Evolutionary conservation across 2,888 invertebrate species (phyloP).

Genomic region (Acanthoscelides obtectus): DNA sequence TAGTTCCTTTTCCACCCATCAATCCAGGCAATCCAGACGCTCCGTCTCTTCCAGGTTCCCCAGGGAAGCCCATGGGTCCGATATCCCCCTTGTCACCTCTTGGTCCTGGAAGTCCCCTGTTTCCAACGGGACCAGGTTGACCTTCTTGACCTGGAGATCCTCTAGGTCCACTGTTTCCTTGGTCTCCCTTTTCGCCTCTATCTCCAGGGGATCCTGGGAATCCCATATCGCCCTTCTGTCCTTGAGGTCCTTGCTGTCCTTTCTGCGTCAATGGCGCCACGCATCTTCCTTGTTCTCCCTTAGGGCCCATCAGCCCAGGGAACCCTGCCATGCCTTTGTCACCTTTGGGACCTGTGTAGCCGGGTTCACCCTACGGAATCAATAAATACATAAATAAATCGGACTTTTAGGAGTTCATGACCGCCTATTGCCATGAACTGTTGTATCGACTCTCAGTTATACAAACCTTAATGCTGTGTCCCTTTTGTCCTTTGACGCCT

Average conservation of each 20-base stretch:
- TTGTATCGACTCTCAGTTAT: too few relatives aligned
- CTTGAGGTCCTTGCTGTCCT: conserved; percentile 59
- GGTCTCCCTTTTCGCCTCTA: conserved; percentile 53
- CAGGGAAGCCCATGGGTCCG: conserved; percentile 74
- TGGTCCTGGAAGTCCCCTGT: conserved; percentile 69
- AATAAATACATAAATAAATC: not conserved
- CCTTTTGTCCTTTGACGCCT: conserved; percentile 62
- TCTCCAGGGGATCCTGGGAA: conserved; percentile 48
- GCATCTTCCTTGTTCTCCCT: conserved; percentile 62
- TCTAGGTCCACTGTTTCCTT: conserved; percentile 47
- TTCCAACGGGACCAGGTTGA: conserved; percentile 56
- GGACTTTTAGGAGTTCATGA: too few relatives aligned
- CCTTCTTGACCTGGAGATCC: conserved; percentile 61
- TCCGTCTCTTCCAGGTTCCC: conserved; percentile 63
- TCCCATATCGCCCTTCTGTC: conserved; percentile 60
- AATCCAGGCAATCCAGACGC: conserved; percentile 57
- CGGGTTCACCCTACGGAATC: conserved; percentile 58
- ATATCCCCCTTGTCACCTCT: conserved; percentile 77
- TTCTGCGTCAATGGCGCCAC: conserved; percentile 47
- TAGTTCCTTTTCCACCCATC: conserved; percentile 58
- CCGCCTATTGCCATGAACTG: too few relatives aligned
- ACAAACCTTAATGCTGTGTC: conserved; percentile 57
- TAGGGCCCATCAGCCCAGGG: conserved; percentile 57
- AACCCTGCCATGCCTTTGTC: conserved; percentile 61
- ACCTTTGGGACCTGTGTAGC: conserved; percentile 59